A percentile compares a stretch with the other conserved stretches of the same genome.
phyloP scores from a whole-genome alignment of 2,797 vertebrate species.

The Brachyrhaphis roseni region DNA sequence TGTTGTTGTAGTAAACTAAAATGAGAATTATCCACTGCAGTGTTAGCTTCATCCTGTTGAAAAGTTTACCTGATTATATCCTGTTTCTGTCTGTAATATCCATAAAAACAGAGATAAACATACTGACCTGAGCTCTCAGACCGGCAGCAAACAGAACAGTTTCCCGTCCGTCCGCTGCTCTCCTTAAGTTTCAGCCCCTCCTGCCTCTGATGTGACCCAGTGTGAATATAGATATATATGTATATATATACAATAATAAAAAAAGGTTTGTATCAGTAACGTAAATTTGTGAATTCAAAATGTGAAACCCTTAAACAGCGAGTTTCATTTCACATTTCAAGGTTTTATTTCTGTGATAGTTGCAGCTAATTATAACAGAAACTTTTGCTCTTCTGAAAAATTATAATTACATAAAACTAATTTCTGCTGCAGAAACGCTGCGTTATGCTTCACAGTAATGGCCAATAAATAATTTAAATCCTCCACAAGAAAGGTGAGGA shows the following conservation, averaged over 20 bases:
- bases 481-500: not conserved
- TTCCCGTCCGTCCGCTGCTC: not conserved
- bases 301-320: not conserved
- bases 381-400: not conserved
- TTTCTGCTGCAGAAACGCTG: not conserved
- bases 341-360: not conserved
- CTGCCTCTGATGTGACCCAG: not conserved
- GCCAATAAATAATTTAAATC: not conserved
- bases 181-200: constrained; percentile 6
- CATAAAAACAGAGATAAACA: not conserved
- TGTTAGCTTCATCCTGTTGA: not conserved
- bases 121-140: constrained; percentile 22
- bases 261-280: not conserved
- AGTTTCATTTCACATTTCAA: not conserved
- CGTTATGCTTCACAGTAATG: not conserved
- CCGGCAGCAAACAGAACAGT: not conserved
- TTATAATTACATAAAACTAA: not conserved
- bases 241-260: not conserved
- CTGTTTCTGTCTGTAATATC: not conserved
- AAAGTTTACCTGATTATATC: not conserved
- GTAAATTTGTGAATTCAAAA: not conserved
- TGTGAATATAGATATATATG: not conserved
- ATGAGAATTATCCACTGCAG: not conserved
- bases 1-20: not conserved
- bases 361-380: not conserved